Evolutionary conservation across 2,113 vertebrate species (phyloP).

Genomic region (Microtus pennsylvanicus): DNA sequence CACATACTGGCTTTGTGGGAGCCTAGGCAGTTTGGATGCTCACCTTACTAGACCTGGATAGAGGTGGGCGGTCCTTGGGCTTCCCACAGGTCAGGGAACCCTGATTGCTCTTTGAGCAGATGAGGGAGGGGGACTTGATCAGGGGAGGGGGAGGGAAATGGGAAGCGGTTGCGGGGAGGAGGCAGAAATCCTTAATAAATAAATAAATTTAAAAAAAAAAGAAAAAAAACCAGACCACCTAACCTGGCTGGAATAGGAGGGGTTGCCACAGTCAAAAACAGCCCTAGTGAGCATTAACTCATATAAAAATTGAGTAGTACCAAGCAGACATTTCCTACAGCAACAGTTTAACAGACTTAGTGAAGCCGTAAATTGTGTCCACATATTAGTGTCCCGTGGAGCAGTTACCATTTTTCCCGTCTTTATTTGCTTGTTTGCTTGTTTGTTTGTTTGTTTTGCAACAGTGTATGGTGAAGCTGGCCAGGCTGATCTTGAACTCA

Average conservation of each 20-base stretch:
- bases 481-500: neutral
- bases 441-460: neutral
- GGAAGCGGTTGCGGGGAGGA: no score
- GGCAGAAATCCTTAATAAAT: no score
- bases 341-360: constrained; percentile 2
- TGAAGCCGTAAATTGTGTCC: neutral
- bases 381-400: neutral
- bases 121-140: no score
- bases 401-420: neutral
- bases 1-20: no score
- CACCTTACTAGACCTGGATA: no score
- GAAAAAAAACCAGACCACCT: neutral
- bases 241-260: neutral
- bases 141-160: no score
- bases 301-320: neutral
- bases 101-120: no score
- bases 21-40: no score
- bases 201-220: no score
- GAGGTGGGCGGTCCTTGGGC: no score
- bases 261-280: neutral
- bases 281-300: neutral
- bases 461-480: neutral
- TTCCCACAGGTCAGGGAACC: no score
- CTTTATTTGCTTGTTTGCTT: no score
- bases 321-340: neutral